These are phyloP conservation scores for Papilio gigon DNA, from an alignment of 2,888 invertebrate species.

Conservation along the genomic window DNA sequence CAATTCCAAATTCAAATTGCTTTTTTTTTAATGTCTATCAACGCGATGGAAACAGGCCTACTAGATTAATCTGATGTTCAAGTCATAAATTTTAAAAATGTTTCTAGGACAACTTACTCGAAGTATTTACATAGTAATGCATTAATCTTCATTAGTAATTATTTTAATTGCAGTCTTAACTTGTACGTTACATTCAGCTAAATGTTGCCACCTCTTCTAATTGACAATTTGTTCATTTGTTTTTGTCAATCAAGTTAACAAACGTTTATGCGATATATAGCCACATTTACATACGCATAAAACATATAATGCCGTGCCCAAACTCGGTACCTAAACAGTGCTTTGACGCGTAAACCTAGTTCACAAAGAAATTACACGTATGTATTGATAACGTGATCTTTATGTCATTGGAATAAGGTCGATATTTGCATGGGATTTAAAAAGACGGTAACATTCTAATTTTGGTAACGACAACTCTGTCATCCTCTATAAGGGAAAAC, in stretches of 20 bases:
- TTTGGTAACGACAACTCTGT: conserved; percentile 49
- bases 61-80: background rate
- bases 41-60: no score
- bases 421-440: conserved; percentile 44
- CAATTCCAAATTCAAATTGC: no score
- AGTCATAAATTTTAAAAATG: background rate
- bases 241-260: background rate
- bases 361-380: background rate
- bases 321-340: conserved; percentile 17
- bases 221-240: conserved; percentile 15
- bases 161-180: conserved; percentile 3
- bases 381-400: background rate
- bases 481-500: conserved; percentile 66
- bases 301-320: conserved; percentile 8
- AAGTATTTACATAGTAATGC: background rate
- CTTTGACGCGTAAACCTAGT: conserved; percentile 22
- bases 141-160: background rate
- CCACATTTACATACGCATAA: background rate
- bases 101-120: background rate
- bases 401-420: background rate
- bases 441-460: conserved; percentile 10
- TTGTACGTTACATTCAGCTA: background rate
- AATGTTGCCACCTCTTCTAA: background rate
- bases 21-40: no score
- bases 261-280: conserved; percentile 5